These are phyloP conservation scores for Cephalopachus bancanus DNA, from an alignment of 2,797 vertebrate species.

Conservation along the genomic window DNA sequence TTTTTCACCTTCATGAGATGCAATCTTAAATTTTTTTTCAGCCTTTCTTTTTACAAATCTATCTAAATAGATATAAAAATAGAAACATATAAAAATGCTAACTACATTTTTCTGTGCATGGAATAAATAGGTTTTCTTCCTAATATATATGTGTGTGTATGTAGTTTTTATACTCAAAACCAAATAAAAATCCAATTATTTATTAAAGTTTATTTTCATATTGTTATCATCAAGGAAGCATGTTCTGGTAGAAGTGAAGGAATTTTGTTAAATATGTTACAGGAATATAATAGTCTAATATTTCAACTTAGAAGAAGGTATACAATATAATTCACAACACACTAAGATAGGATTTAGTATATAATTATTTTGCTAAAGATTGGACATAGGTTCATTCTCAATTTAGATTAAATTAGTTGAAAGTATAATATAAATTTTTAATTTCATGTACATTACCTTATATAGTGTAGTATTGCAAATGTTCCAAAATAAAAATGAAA, in stretches of 20 bases:
- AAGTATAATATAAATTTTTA: conserved; percentile 29
- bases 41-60: background rate
- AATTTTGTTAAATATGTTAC: conserved; percentile 14
- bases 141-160: rapidly evolving
- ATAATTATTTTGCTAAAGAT: background rate
- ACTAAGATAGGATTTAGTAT: background rate
- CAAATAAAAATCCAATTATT: conserved; percentile 22
- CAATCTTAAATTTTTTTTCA: background rate
- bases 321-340: background rate
- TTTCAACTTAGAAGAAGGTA: background rate
- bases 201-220: background rate
- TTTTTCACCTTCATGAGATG: background rate
- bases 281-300: background rate
- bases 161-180: background rate
- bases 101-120: no score
- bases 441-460: background rate
- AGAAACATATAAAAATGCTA: background rate
- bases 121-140: background rate
- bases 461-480: background rate
- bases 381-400: background rate
- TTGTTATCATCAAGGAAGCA: background rate
- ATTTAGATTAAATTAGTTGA: conserved; percentile 36
- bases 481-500: background rate
- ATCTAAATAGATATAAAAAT: background rate
- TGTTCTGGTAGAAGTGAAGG: background rate